phyloP scores from a whole-genome alignment of 2,113 vertebrate species.

The Amblyopsis rosae region DNA sequence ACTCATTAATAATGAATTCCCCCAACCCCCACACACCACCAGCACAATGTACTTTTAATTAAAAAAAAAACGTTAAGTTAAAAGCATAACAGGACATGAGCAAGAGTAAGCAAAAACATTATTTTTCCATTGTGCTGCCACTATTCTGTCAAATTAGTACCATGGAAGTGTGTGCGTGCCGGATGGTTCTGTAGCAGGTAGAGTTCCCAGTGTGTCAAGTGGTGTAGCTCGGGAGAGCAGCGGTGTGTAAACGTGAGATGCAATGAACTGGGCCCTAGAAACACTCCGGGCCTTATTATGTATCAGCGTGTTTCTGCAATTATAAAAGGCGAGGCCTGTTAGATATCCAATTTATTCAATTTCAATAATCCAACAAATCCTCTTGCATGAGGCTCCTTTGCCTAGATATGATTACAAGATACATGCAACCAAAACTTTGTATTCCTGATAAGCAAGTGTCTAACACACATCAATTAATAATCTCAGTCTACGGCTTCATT shows the following conservation, averaged over 20 bases:
- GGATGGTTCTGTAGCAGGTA: constrained; percentile 78
- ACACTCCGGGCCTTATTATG: constrained; percentile 89
- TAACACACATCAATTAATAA: constrained; percentile 21
- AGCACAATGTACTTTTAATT: background rate
- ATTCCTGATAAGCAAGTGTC: background rate
- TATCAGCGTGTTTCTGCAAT: constrained; percentile 91
- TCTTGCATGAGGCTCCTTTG: constrained; percentile 76
- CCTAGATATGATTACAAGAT: constrained; percentile 7
- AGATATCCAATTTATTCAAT: constrained; percentile 94
- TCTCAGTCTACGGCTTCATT: constrained; percentile 30
- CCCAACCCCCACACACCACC: constrained; percentile 60
- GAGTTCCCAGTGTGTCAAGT: constrained; percentile 82
- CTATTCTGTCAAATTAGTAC: no score
- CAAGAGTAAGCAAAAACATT: background rate
- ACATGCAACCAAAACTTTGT: background rate
- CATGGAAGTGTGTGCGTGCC: constrained; percentile 20
- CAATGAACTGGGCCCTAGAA: constrained; percentile 69
- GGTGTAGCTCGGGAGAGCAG: constrained; percentile 75
- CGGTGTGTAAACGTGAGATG: constrained; percentile 68
- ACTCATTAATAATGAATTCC: no score
- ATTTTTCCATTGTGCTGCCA: background rate
- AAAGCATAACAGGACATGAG: no score
- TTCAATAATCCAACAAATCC: constrained; percentile 85
- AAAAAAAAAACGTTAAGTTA: no score
- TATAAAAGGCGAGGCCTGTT: constrained; percentile 91